A percentile compares a stretch with the other conserved stretches of the same genome.
phyloP scores from a whole-genome alignment of 2,797 vertebrate genomes.

The Pangasius djambal region DNA sequence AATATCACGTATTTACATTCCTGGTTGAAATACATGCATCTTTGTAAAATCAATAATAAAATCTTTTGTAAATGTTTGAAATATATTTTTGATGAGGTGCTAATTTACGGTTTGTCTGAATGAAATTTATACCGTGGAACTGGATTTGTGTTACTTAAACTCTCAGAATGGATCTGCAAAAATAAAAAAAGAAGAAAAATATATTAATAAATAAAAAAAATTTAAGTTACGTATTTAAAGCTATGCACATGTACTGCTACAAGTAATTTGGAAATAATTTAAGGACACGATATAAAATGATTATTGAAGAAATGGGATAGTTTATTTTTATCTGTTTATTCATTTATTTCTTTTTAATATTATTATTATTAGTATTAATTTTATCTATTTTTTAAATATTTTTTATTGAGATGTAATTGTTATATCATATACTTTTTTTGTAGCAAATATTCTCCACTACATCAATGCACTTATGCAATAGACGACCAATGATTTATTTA shows the following conservation, averaged over 20 bases:
- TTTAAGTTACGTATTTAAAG: too few relatives aligned
- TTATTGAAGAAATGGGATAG: background rate
- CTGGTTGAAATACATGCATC: background rate
- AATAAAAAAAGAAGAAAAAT: background rate
- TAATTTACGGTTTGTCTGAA: background rate
- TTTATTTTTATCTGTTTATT: background rate
- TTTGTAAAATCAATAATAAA: slow-evolving; percentile 12
- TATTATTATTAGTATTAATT: background rate
- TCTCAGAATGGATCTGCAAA: background rate
- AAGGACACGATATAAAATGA: background rate
- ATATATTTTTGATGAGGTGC: background rate
- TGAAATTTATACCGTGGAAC: background rate
- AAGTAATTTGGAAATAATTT: background rate
- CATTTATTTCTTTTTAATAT: background rate
- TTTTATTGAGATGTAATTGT: background rate
- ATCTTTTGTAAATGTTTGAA: background rate
- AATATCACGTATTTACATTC: background rate
- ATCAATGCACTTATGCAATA: background rate
- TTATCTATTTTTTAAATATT: background rate
- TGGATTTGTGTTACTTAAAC: background rate
- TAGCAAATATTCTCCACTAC: background rate
- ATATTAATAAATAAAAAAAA: background rate
- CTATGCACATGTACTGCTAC: background rate
- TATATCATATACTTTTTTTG: background rate
- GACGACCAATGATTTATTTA: background rate